Percentiles rank a stretch among this genome's conserved stretches.
Evolutionary conservation across 2,888 invertebrate genomes (phyloP).

Genomic region (Allacma fusca): DNA sequence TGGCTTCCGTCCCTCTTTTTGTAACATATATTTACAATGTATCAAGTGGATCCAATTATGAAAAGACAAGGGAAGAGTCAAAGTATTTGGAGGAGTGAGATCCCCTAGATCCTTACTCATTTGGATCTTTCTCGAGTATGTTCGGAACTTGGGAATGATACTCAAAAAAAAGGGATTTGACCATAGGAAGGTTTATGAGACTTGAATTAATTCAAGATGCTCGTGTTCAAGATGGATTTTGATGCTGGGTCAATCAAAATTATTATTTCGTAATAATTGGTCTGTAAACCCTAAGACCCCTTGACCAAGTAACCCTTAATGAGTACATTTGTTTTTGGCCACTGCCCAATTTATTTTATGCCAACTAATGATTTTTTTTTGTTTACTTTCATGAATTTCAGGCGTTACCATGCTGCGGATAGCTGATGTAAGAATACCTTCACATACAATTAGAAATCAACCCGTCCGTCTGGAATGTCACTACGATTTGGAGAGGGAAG

Average conservation of each 20-base stretch:
- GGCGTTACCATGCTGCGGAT: slow-evolving; percentile 72
- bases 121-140: too few species aligned
- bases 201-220: too few species aligned
- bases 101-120: too few species aligned
- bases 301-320: neutral
- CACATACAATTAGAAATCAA: slow-evolving; percentile 80
- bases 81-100: too few species aligned
- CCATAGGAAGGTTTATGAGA: too few species aligned
- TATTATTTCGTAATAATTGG: neutral
- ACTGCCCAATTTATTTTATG: too few species aligned
- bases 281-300: neutral
- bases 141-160: too few species aligned
- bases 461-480: slow-evolving; percentile 80
- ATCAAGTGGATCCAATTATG: neutral
- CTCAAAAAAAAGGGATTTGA: too few species aligned
- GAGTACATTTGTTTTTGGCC: neutral
- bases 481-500: slow-evolving; percentile 83
- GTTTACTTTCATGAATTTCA: slow-evolving; percentile 61
- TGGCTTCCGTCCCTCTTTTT: neutral
- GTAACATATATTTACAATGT: neutral
- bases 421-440: slow-evolving; percentile 80
- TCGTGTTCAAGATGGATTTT: neutral
- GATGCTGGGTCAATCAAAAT: neutral
- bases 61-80: neutral
- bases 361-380: slow-evolving; percentile 24